Conservation (phyloP, 2,797 vertebrate species). For the Galago senegalensis region DNA sequence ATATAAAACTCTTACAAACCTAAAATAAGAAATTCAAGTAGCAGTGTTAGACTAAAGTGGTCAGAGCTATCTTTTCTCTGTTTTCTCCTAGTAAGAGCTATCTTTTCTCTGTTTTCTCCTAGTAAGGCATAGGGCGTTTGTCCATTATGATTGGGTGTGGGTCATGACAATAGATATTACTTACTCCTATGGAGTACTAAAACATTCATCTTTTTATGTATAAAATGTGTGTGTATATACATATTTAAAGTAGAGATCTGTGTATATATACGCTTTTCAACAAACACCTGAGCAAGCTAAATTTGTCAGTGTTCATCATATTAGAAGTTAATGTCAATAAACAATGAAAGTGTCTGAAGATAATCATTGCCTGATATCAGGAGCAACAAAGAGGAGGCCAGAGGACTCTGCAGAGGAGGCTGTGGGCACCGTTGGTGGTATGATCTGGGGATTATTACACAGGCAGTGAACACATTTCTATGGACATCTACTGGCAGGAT, state of each 20-base stretch:
- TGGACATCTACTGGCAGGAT: no score
- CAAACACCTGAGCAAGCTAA: background rate
- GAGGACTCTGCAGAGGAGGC: background rate
- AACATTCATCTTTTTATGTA: background rate
- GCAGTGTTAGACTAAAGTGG: background rate
- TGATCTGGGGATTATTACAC: background rate
- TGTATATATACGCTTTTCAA: background rate
- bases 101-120: background rate
- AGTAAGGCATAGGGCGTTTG: background rate
- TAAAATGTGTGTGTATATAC: background rate
- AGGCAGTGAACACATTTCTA: background rate
- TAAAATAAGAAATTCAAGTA: conserved; percentile 1
- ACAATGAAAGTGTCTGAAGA: background rate
- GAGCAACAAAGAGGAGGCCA: background rate
- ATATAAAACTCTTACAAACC: background rate
- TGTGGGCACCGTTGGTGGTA: background rate
- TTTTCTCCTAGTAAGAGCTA: no score
- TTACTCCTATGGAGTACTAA: background rate
- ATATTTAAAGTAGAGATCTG: background rate
- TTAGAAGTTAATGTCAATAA: background rate
- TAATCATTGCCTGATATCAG: background rate
- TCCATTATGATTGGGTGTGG: background rate
- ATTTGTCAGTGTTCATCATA: background rate
- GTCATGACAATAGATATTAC: background rate
- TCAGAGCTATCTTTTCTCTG: background rate